These are phyloP conservation scores for Antheraea mylitta DNA, from an alignment of 1,140 invertebrate species.

Conservation along the genomic window DNA sequence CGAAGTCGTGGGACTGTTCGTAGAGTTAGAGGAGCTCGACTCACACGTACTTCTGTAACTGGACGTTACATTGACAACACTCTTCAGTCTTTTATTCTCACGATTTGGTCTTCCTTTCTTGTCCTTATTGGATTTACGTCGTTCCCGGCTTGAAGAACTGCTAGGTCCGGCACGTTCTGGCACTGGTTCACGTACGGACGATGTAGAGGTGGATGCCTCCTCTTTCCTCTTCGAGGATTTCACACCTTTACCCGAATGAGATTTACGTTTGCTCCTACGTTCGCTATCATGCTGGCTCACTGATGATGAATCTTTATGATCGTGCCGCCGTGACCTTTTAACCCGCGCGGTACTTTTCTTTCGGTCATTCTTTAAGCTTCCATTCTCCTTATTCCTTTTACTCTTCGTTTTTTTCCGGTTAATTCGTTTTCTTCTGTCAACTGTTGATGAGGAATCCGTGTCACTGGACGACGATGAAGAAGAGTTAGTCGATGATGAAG, in stretches of 20 bases:
- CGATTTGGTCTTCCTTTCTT: constrained; percentile 26
- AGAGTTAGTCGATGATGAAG: neutral
- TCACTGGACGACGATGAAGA: constrained; percentile 11
- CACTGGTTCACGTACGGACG: too few relatives aligned
- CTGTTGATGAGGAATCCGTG: neutral
- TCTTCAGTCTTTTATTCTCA: constrained; percentile 62
- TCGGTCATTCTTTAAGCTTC: constrained; percentile 20
- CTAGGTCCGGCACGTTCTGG: constrained; percentile 2
- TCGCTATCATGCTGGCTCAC: constrained; percentile 24
- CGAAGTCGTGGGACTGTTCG: neutral
- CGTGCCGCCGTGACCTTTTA: constrained; percentile 31
- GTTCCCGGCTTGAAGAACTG: neutral
- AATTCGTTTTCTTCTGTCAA: neutral
- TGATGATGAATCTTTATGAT: constrained; percentile 25
- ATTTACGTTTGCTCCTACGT: constrained; percentile 45
- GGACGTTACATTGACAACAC: constrained; percentile 58
- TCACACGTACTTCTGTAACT: constrained; percentile 33
- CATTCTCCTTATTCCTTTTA: constrained; percentile 19
- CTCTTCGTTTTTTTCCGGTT: constrained; percentile 16
- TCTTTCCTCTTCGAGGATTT: constrained; percentile 48
- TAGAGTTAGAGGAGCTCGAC: neutral
- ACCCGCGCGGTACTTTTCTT: constrained; percentile 32
- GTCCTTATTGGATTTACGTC: neutral
- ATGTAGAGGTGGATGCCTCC: neutral
- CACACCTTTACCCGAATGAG: constrained; percentile 54